phyloP scores from a whole-genome alignment of 1,140 invertebrate species.

The Brachionus plicatilis region DNA sequence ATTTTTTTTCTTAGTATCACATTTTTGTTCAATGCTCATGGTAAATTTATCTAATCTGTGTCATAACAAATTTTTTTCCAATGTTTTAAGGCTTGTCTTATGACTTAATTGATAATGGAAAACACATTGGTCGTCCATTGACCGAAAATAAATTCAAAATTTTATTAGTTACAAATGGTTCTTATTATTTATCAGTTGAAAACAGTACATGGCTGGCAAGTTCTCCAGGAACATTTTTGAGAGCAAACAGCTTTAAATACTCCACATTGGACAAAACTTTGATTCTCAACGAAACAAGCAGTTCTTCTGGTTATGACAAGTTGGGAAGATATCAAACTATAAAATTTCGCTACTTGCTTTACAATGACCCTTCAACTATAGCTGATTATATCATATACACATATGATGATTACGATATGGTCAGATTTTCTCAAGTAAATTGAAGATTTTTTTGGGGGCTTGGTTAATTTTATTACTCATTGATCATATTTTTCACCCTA shows the following conservation, averaged over 20 bases:
- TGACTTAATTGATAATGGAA: background rate
- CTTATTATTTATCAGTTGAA: background rate
- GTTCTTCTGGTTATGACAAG: background rate
- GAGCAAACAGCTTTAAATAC: slow-evolving; percentile 8
- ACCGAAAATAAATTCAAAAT: background rate
- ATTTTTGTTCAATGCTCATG: background rate
- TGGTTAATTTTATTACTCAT: background rate
- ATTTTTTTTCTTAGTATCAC: background rate
- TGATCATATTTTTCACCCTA: background rate
- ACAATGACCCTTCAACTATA: background rate
- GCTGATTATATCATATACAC: slow-evolving; percentile 1
- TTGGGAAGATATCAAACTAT: slow-evolving; percentile 23
- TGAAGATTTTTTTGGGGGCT: background rate
- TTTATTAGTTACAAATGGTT: slow-evolving; percentile 16
- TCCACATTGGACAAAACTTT: background rate
- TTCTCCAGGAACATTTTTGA: slow-evolving; percentile 3
- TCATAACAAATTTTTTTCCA: background rate
- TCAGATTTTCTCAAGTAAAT: slow-evolving; percentile 24
- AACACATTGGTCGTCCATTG: background rate
- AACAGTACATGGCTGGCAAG: slow-evolving; percentile 22
- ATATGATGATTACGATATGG: slow-evolving; percentile 32
- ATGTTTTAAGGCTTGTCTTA: background rate
- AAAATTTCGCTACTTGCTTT: background rate
- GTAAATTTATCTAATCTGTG: background rate
- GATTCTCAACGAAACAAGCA: background rate